phyloP scores from a whole-genome alignment of 2,113 vertebrate genomes.

The Nettapus auritus region DNA sequence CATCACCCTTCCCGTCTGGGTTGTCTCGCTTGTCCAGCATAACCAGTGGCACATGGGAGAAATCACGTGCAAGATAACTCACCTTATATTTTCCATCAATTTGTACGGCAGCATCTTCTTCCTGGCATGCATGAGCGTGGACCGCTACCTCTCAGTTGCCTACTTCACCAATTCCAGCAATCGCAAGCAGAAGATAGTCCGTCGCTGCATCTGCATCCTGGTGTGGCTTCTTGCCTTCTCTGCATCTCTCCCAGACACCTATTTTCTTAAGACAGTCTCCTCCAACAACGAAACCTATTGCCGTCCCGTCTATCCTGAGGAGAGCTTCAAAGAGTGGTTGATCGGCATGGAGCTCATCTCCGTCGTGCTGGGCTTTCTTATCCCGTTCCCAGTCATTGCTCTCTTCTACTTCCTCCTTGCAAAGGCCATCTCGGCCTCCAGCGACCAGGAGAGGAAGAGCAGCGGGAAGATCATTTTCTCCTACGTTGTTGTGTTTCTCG shows the following conservation, averaged over 20 bases:
- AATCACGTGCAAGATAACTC: conserved; percentile 86
- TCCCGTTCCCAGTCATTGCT: conserved; percentile 87
- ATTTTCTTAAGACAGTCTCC: conserved; percentile 86
- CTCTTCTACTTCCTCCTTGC: conserved; percentile 87
- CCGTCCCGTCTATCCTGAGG: conserved; percentile 83
- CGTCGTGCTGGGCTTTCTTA: conserved; percentile 84
- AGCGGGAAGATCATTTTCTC: conserved; percentile 86
- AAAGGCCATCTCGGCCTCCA: conserved; percentile 73
- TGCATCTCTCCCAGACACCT: conserved; percentile 86
- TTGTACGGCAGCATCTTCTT: conserved; percentile 94
- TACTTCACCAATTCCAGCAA: conserved; percentile 69
- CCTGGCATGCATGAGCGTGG: conserved; percentile 93
- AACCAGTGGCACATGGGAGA: conserved; percentile 91
- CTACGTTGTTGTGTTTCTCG: conserved; percentile 88
- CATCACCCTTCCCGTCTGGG: conserved; percentile 89
- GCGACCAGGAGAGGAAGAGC: conserved; percentile 83
- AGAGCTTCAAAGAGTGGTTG: conserved; percentile 84
- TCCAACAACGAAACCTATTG: conserved; percentile 82
- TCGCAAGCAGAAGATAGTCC: conserved; percentile 76
- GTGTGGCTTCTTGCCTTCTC: conserved; percentile 89
- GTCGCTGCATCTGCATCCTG: conserved; percentile 81
- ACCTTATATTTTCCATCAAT: conserved; percentile 92
- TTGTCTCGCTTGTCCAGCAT: conserved; percentile 86
- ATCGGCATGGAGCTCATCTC: conserved; percentile 89
- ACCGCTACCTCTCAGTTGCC: conserved; percentile 87